Conservation (phyloP, 2,888 invertebrate species). For the Myopa testacea region DNA sequence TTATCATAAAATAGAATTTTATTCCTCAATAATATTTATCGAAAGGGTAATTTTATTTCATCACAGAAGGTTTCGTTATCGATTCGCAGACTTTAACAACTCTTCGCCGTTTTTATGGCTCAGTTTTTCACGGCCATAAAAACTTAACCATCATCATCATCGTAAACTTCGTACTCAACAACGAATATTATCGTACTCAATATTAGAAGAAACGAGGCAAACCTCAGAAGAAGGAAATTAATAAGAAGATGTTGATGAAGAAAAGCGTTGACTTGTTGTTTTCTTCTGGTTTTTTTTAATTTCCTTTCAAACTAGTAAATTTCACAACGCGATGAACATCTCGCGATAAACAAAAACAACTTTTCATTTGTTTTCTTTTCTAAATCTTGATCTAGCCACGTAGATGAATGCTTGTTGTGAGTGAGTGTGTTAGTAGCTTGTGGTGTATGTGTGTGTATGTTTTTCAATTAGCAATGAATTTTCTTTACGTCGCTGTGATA, state of each 20-base stretch:
- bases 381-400: neutral
- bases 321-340: neutral
- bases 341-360: neutral
- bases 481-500: neutral
- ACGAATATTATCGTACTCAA: neutral
- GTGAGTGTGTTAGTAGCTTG: no score
- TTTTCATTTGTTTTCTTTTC: neutral
- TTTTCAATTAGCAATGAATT: slow-evolving; percentile 25
- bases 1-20: slow-evolving; percentile 1
- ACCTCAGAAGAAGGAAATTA: no score
- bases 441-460: neutral
- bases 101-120: neutral
- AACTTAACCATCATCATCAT: neutral
- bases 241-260: neutral
- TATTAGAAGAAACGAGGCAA: no score
- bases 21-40: neutral
- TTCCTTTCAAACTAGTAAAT: neutral
- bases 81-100: neutral
- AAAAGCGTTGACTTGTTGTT: neutral
- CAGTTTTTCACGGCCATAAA: slow-evolving; percentile 3
- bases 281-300: neutral
- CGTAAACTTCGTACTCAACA: neutral
- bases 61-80: neutral
- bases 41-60: neutral
- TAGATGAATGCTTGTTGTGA: no score